A percentile compares a stretch with the other conserved stretches of the same genome.
Evolutionary conservation across 2,113 vertebrate species (phyloP).

Genomic region (Terrapene triunguis): DNA sequence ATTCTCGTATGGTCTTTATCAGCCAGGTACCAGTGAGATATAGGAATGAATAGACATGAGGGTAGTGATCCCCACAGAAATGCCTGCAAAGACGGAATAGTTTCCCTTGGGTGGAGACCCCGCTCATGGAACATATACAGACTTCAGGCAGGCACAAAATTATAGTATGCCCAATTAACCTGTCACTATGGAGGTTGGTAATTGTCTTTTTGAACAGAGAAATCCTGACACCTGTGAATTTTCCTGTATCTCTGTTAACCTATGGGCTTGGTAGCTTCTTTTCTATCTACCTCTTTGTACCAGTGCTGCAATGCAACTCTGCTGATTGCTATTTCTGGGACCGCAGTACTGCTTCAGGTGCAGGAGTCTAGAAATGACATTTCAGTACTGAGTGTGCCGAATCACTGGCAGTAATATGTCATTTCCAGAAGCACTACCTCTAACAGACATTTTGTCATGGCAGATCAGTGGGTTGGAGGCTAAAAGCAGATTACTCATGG

Average conservation of each 20-base stretch:
- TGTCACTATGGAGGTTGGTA: background rate
- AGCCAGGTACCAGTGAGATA: background rate
- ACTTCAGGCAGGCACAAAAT: background rate
- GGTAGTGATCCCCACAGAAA: background rate
- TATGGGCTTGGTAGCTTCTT: accelerated
- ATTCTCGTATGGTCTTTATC: background rate
- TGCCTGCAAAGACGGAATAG: background rate
- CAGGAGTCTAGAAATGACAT: slow-evolving; percentile 20
- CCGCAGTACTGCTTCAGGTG: background rate
- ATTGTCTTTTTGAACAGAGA: background rate
- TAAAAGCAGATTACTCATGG: slow-evolving; percentile 70
- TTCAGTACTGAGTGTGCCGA: slow-evolving; percentile 15
- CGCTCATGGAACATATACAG: background rate
- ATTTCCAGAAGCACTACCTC: slow-evolving; percentile 41
- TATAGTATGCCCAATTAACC: background rate
- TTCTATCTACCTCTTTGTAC: accelerated
- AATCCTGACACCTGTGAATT: background rate
- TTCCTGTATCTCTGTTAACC: background rate
- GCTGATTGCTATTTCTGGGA: background rate
- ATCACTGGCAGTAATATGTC: slow-evolving; percentile 30
- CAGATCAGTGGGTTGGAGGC: background rate
- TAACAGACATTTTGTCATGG: slow-evolving; percentile 52
- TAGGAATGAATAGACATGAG: background rate
- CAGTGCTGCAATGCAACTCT: background rate
- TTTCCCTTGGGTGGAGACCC: background rate